Evolutionary conservation across 2,888 invertebrate species (phyloP).

Genomic region (Pterostichus niger): DNA sequence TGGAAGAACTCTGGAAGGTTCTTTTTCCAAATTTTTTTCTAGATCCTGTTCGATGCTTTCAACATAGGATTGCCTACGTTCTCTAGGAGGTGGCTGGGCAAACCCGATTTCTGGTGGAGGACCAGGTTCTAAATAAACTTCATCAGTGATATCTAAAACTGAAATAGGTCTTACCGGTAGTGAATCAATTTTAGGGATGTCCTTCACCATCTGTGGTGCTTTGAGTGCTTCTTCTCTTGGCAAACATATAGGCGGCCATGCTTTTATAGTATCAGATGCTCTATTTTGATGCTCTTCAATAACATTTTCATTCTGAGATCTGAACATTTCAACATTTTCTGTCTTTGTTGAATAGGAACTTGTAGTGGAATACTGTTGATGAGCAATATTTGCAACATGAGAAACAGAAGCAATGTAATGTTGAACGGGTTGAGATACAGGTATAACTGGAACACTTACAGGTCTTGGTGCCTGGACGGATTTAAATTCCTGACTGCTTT

Average conservation of each 20-base stretch:
- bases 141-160: constrained; percentile 77
- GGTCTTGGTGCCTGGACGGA: constrained; percentile 62
- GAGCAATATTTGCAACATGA: constrained; percentile 75
- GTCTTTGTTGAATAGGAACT: constrained; percentile 70
- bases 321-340: constrained; percentile 69
- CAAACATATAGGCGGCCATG: constrained; percentile 76
- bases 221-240: constrained; percentile 75
- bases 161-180: constrained; percentile 75
- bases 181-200: constrained; percentile 72
- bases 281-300: constrained; percentile 76
- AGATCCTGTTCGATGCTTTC: constrained; percentile 80
- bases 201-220: constrained; percentile 78
- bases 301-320: constrained; percentile 71
- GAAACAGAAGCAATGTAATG: constrained; percentile 77
- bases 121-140: constrained; percentile 82
- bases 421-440: constrained; percentile 70
- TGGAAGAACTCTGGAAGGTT: constrained; percentile 79
- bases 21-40: constrained; percentile 78
- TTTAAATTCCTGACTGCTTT: constrained; percentile 33
- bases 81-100: constrained; percentile 79
- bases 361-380: constrained; percentile 72
- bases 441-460: constrained; percentile 58
- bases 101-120: constrained; percentile 85
- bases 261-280: constrained; percentile 78
- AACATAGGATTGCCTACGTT: constrained; percentile 79